Evolutionary conservation across 2,888 invertebrate species (phyloP).

Genomic region (Chaetogeoica ovagalla): DNA sequence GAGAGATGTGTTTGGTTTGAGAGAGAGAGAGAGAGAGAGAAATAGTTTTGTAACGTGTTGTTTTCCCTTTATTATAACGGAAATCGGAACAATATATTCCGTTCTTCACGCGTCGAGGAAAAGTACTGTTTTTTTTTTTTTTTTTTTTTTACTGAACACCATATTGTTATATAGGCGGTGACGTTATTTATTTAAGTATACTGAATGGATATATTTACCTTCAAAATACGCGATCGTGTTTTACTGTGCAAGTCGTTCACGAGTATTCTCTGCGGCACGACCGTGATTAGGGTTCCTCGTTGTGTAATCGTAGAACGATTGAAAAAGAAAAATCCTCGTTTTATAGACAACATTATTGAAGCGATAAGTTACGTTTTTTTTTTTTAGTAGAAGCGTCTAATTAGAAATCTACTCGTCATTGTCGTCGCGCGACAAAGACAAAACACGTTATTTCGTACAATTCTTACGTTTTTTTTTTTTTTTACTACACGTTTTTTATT

Average conservation of each 20-base stretch:
- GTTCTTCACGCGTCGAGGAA: conserved; percentile 12
- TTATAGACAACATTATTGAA: conserved; percentile 17
- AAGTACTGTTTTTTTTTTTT: conserved; percentile 23
- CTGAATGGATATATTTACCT: conserved; percentile 6
- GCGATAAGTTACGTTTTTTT: conserved; percentile 34
- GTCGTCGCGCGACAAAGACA: background rate
- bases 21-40: background rate
- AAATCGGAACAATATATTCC: background rate
- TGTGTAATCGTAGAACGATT: conserved; percentile 33
- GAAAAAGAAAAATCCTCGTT: conserved; percentile 40
- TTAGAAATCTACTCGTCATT: conserved; percentile 39
- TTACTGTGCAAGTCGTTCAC: background rate
- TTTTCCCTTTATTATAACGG: conserved; percentile 7
- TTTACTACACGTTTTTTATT: background rate
- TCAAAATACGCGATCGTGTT: background rate
- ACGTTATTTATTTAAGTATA: too few relatives aligned
- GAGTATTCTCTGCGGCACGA: background rate
- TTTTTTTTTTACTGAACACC: too few relatives aligned
- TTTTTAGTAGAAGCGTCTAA: background rate
- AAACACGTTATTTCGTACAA: conserved; percentile 7
- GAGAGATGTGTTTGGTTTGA: too few relatives aligned
- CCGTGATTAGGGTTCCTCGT: conserved; percentile 42
- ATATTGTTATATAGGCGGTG: too few relatives aligned
- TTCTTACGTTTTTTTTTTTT: background rate
- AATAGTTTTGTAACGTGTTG: too few relatives aligned